Conservation (phyloP, 2,113 vertebrate genomes). For the Platycercus adscitus region DNA sequence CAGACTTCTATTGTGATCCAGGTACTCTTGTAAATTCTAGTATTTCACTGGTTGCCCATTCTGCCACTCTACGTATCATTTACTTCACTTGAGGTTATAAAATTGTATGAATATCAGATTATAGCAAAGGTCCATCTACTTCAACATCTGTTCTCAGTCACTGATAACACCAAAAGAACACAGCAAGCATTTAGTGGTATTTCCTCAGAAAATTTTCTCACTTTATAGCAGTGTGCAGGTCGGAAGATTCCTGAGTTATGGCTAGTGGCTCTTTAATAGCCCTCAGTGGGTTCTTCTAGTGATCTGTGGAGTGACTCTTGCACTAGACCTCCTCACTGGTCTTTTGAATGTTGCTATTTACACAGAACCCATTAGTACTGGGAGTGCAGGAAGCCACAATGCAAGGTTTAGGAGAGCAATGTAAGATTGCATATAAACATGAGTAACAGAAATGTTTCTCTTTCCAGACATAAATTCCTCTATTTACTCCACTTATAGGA, state of each 20-base stretch:
- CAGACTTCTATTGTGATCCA: neutral
- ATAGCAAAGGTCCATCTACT: neutral
- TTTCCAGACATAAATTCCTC: neutral
- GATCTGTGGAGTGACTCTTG: neutral
- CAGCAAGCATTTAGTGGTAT: neutral
- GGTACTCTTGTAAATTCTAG: neutral
- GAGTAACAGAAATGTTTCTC: neutral
- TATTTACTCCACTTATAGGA: neutral
- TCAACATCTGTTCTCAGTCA: neutral
- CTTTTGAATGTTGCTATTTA: neutral
- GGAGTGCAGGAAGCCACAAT: neutral
- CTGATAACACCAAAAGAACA: neutral
- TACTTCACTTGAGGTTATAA: neutral
- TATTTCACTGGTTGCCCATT: neutral
- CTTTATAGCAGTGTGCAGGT: neutral
- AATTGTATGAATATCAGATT: neutral
- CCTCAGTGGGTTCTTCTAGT: neutral
- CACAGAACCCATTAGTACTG: accelerated
- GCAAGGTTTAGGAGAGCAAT: neutral
- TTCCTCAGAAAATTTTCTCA: neutral
- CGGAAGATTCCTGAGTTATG: neutral
- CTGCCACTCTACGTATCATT: neutral
- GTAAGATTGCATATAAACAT: neutral
- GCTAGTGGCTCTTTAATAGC: neutral
- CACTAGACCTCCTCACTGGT: neutral